phyloP scores from a whole-genome alignment of 2,797 vertebrate genomes.

The Sebastes hubbsi region DNA sequence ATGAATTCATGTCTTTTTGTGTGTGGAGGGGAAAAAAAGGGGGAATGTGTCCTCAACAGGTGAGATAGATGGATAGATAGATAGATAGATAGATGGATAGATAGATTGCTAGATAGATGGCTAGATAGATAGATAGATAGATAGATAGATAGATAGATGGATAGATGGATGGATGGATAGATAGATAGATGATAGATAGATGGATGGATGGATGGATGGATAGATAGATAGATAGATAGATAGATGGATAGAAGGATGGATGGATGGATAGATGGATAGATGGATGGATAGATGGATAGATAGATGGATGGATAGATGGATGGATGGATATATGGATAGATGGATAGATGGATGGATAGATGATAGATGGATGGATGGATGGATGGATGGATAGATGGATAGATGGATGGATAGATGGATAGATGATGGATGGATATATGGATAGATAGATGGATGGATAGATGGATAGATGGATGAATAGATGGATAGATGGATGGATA shows the following conservation, averaged over 20 bases:
- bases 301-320: rapidly evolving
- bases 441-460: rapidly evolving
- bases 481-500: rapidly evolving
- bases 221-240: rapidly evolving
- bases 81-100: not conserved
- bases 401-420: not conserved
- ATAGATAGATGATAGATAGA: rapidly evolving
- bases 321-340: rapidly evolving
- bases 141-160: not conserved
- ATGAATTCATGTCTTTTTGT: conserved; percentile 55
- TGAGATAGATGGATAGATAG: conserved; percentile 1
- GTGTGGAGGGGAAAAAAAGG: not conserved
- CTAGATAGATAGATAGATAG: not conserved
- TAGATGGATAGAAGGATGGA: rapidly evolving
- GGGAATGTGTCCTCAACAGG: conserved; percentile 61
- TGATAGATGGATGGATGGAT: rapidly evolving
- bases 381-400: rapidly evolving
- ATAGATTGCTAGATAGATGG: not conserved
- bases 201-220: rapidly evolving
- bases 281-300: not conserved
- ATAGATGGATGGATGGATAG: not conserved
- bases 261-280: not conserved
- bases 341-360: rapidly evolving
- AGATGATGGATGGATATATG: rapidly evolving
- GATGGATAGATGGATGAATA: rapidly evolving